Percentiles rank a stretch among this genome's conserved stretches.
phyloP scores from a whole-genome alignment of 2,797 vertebrate species.

The Galago senegalensis region DNA sequence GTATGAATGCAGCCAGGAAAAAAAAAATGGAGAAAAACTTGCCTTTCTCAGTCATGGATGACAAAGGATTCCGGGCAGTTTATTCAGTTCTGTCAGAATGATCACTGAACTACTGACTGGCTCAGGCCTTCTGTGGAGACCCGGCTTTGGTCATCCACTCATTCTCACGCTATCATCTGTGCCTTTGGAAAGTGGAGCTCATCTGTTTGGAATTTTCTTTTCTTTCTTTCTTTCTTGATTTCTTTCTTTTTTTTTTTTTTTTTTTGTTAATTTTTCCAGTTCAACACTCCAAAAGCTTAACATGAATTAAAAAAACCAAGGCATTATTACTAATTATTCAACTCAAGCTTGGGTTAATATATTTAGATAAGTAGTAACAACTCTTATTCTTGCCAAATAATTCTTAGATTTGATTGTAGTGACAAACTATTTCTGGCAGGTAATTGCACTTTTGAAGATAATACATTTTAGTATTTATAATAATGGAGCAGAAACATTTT shows the following conservation, averaged over 20 bases:
- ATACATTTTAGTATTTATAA: constrained; percentile 41
- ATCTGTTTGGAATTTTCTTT: neutral
- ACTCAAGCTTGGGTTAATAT: neutral
- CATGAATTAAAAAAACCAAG: neutral
- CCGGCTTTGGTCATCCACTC: constrained; percentile 67
- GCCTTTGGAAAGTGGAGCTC: constrained; percentile 68
- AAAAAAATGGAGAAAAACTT: constrained; percentile 42
- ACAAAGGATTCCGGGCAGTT: constrained; percentile 76
- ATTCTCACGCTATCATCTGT: constrained; percentile 77
- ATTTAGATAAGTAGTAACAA: neutral
- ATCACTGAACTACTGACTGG: constrained; percentile 69
- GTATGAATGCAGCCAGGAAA: constrained; percentile 65
- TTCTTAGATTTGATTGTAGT: neutral
- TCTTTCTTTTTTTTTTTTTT: neutral
- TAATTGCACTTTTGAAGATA: constrained; percentile 47
- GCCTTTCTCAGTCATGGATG: constrained; percentile 71
- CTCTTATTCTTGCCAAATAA: constrained; percentile 36
- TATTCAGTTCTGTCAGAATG: constrained; percentile 71
- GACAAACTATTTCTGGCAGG: constrained; percentile 5
- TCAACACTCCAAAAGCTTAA: constrained; percentile 50
- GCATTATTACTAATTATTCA: constrained; percentile 23
- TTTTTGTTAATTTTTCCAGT: constrained; percentile 14
- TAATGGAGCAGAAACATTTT: neutral
- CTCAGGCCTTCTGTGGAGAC: constrained; percentile 61
- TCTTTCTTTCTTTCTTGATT: neutral